Base-by-base conservation (phyloP, 92 coral and sea anemone species). In the Meandrina meandrites region DNA sequence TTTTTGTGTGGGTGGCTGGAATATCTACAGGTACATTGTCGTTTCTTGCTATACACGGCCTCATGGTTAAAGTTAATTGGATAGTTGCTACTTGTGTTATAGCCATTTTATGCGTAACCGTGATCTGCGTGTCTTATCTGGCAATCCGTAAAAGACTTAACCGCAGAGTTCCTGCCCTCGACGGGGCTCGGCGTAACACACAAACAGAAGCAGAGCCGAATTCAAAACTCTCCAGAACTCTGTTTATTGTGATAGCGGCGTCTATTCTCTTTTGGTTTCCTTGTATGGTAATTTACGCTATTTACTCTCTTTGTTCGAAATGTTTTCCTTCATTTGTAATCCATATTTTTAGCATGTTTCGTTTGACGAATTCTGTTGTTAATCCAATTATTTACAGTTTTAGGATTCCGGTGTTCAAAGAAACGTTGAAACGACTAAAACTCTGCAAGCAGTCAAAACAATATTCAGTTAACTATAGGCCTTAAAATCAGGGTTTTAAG, bases 181-280 rank as follows among this genome's bases (percentile, higher is more conserved):
- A n/a, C n/a, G n/a, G n/a, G n/a, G n/a, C n/a, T n/a, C n/a, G n/a
- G n/a, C n/a, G n/a, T n/a, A n/a, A n/a, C n/a, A n/a, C n/a, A n/a
- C n/a, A n/a, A n/a, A n/a, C n/a, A n/a, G n/a, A n/a, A n/a, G n/a
- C n/a, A n/a, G n/a, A n/a, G n/a, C n/a, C n/a, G n/a, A n/a, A n/a
- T 15, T 16, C 37, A 8, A 78, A 78, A 78, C 81, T 78, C 21
- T 78, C 81, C 12, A 28, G 80, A 60, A 76, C 80, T 76, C 22
- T 76, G 80, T 76, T 76, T 76, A 21, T 76, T 21, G 21, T 78
- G 81, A 78, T 78, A 78, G 37, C 64, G 27, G 81, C 45, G 12
- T 78, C 81, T 50, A 66, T 78, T 53, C 40, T 54, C 24, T 53
- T 31, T 53, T 78, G 81, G 81, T 14, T 51, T 48, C 64, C 81